Evolutionary conservation across 2,888 invertebrate species (phyloP).

Genomic region (Lepidocyrtoides sp.): DNA sequence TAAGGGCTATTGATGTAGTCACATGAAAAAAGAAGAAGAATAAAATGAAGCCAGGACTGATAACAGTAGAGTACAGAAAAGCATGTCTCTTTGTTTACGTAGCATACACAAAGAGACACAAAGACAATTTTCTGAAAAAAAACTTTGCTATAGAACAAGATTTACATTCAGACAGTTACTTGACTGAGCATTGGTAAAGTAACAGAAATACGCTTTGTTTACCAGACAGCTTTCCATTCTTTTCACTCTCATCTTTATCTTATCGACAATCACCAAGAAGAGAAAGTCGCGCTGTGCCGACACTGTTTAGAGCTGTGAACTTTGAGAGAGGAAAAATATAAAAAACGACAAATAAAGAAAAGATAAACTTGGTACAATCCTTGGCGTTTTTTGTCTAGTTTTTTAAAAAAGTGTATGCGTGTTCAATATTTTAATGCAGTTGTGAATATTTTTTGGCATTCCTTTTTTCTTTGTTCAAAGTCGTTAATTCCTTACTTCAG

Average conservation of each 20-base stretch:
- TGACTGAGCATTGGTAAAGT: neutral
- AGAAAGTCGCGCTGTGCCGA: neutral
- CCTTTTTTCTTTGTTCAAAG: too few relatives aligned
- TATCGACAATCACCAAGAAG: constrained; percentile 35
- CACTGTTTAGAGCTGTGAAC: neutral
- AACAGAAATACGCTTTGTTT: neutral
- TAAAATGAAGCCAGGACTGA: constrained; percentile 48
- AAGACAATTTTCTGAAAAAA: neutral
- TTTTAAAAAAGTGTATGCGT: too few relatives aligned
- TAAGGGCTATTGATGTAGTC: constrained; percentile 84
- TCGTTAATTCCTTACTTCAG: too few relatives aligned
- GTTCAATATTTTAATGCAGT: too few relatives aligned
- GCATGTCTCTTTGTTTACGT: neutral
- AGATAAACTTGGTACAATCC: too few relatives aligned
- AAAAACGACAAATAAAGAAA: neutral
- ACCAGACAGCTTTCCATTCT: neutral
- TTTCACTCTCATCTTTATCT: constrained; percentile 17
- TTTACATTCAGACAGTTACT: neutral
- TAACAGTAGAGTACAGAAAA: neutral
- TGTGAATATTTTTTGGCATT: too few relatives aligned
- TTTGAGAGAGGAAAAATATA: too few relatives aligned
- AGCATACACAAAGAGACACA: neutral
- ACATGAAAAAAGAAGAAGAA: constrained; percentile 59
- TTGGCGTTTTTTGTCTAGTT: too few relatives aligned
- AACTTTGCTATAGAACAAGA: neutral